Evolutionary conservation across 2,113 vertebrate genomes (phyloP).

Genomic region (Mionectes macconnelli): DNA sequence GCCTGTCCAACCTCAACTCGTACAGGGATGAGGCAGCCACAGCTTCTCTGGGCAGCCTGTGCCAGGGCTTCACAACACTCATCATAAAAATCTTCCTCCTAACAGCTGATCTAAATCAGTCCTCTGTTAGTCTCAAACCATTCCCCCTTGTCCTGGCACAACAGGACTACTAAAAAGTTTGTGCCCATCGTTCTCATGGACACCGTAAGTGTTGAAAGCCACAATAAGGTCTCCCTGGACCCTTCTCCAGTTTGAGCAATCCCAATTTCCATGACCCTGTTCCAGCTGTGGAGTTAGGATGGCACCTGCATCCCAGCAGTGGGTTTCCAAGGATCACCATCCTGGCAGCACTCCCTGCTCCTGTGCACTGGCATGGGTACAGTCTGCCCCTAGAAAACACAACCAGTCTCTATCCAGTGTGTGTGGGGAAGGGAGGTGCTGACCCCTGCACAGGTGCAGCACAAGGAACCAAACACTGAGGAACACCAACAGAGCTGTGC

Average conservation of each 20-base stretch:
- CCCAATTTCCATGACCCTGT: fast-evolving
- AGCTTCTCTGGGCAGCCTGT: background rate
- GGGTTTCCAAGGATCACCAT: background rate
- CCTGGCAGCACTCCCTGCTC: background rate
- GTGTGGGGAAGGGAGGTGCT: too few species aligned
- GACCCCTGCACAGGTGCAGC: background rate
- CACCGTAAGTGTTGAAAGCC: background rate
- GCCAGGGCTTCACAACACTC: background rate
- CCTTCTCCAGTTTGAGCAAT: fast-evolving
- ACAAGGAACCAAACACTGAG: fast-evolving
- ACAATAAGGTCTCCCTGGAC: background rate
- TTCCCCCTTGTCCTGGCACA: background rate
- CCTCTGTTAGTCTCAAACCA: background rate
- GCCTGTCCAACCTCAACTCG: fast-evolving
- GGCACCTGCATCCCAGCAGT: fast-evolving
- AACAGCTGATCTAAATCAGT: background rate
- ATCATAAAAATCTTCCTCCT: background rate
- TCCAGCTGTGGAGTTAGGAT: background rate
- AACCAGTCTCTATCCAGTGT: fast-evolving
- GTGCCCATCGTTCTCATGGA: background rate
- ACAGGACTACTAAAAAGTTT: background rate
- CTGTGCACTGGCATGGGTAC: too few species aligned
- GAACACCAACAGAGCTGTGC: background rate
- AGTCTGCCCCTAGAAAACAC: fast-evolving
- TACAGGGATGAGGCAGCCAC: background rate